Conservation (phyloP, 2,888 invertebrate species). For the Calameuta pallipes region DNA sequence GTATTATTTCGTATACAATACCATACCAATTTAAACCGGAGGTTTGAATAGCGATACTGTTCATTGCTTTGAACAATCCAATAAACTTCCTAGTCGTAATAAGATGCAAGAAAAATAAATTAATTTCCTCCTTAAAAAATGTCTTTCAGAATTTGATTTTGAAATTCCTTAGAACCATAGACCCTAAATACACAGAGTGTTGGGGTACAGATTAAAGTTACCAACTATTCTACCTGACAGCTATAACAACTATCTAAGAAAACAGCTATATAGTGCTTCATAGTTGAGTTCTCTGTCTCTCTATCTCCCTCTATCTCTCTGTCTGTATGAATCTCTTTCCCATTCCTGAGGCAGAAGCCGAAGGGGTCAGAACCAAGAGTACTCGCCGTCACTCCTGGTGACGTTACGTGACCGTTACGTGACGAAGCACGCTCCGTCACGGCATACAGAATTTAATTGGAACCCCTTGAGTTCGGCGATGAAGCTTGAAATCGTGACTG, state of each 20-base stretch:
- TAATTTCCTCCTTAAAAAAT: not conserved
- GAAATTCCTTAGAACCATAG: not conserved
- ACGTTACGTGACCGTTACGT: not conserved
- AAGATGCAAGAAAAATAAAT: not conserved
- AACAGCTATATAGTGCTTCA: not conserved
- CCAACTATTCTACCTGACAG: not conserved
- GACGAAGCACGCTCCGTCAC: not conserved
- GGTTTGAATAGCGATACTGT: not conserved
- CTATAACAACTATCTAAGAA: not conserved
- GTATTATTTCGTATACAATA: conserved; percentile 26
- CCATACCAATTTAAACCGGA: not conserved
- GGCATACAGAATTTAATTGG: not conserved
- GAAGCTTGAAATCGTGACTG: not conserved
- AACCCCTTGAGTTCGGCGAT: not conserved
- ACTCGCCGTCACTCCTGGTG: not conserved
- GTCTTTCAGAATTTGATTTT: not conserved
- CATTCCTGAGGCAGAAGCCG: not conserved
- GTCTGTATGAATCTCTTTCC: not conserved
- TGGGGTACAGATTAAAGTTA: not conserved
- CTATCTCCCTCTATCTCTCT: not conserved
- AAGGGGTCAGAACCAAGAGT: not conserved
- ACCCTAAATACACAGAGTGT: not conserved
- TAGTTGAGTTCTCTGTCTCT: not conserved
- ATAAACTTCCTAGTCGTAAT: not conserved
- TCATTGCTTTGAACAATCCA: not conserved